Base-by-base conservation (phyloP, 2,797 vertebrate genomes). In the Pantherophis vulpinus region DNA sequence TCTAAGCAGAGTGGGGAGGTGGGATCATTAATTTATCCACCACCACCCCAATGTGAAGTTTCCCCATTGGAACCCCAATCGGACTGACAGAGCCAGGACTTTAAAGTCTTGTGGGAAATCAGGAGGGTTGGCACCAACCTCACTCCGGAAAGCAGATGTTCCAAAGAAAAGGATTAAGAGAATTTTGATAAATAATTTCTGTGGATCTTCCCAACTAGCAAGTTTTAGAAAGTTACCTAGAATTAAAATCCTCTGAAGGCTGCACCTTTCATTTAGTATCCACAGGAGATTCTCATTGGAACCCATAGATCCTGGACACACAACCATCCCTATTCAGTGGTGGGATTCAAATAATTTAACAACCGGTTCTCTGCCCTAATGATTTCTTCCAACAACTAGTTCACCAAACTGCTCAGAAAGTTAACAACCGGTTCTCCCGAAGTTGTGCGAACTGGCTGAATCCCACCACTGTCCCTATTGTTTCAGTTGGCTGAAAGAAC, bases 171-270 rank as follows among this genome's bases (percentile, higher is more conserved):
- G 16, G 16, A 74, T 91, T 91, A 89, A 86, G 91, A 29, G 27
- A 58, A 47, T 55, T 37, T 66, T 61, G 92, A 86, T 93, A 87
- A 93, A n/a, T 83, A n/a, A 89, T 90, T 93, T 89, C 25, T 56
- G 18, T 63, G 83, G 87, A 79, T 32, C 23, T 12, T 29, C 25
- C 56, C 56, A 91, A 79, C 89, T 89, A 93, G 58, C 6, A 91
- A 91, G 86, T 55, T n/a, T 61, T 89, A 83, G 58, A 91, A 88
- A 83, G 18, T 59, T 89, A 32, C 56, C 79, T 83, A 93, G 88
- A 74, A 86, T 12, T 79, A 63, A 91, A 91, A 83, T 55, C 4
- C 2, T 60, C 83, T 60, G 23, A 87, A 79, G 63, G 16, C 56
- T 88, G 29, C 37, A 74, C 3, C 5, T 91, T 32, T 59, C 25